Conservation (phyloP, 1,140 invertebrate species). For the Adelges cooleyi region DNA sequence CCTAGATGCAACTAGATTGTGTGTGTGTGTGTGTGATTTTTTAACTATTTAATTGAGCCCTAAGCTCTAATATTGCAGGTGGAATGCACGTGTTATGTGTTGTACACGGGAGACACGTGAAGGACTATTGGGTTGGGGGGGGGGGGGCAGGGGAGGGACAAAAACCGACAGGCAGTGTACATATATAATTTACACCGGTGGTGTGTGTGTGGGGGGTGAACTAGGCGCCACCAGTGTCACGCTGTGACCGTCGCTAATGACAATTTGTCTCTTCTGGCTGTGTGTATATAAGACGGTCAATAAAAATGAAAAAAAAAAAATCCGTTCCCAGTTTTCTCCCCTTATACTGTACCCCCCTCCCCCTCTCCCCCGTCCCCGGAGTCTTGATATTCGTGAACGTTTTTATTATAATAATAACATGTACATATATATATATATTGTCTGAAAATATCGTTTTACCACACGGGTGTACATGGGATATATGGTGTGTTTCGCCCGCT, state of each 20-base stretch:
- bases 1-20: too few relatives aligned
- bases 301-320: too few relatives aligned
- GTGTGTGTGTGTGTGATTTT: too few relatives aligned
- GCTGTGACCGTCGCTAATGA: slow-evolving; percentile 26
- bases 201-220: slow-evolving; percentile 14
- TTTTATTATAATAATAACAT: slow-evolving; percentile 18
- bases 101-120: neutral
- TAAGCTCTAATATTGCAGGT: neutral
- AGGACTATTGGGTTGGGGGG: neutral
- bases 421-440: neutral
- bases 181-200: slow-evolving; percentile 16
- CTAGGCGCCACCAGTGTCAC: slow-evolving; percentile 26
- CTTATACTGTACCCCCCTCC: neutral
- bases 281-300: neutral
- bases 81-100: slow-evolving; percentile 11
- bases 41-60: too few relatives aligned
- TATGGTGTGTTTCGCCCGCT: neutral
- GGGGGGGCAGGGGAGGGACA: neutral
- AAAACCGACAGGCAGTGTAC: too few relatives aligned
- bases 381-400: neutral
- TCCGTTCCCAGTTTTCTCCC: neutral
- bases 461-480: neutral
- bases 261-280: slow-evolving; percentile 17
- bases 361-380: neutral
- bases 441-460: neutral